Percentiles rank a stretch among this genome's conserved stretches.
Evolutionary conservation across 2,888 invertebrate genomes (phyloP).

Genomic region (Panopea generosa): DNA sequence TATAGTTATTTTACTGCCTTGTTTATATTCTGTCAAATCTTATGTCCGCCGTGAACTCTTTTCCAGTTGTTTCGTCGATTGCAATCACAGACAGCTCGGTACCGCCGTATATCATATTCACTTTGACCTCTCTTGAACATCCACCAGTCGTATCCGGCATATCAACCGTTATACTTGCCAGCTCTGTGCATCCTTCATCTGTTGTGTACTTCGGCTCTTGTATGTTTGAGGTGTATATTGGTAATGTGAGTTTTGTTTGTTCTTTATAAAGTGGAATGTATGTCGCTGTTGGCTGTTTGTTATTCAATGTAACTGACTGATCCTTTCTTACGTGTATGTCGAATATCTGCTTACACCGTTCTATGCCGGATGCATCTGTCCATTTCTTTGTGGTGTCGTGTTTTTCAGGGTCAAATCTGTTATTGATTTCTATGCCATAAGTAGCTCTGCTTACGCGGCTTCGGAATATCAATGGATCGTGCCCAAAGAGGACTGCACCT

Average conservation of each 20-base stretch:
- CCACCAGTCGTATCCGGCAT: conserved; percentile 44
- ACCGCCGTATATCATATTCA: conserved; percentile 53
- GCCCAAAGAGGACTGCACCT: conserved; percentile 19
- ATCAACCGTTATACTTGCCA: conserved; percentile 42
- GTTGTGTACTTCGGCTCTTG: conserved; percentile 19
- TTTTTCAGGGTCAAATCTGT: conserved; percentile 7
- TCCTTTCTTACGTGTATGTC: conserved; percentile 27
- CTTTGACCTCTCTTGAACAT: conserved; percentile 21
- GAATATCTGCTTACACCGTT: conserved; percentile 16
- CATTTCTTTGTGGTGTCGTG: not conserved
- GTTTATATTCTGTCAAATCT: conserved; percentile 3
- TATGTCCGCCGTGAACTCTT: not conserved
- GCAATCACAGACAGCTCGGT: conserved; percentile 54
- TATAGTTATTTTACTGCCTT: too few species aligned
- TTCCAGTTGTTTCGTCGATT: conserved; percentile 2
- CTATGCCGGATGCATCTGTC: not conserved
- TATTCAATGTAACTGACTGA: conserved; percentile 3
- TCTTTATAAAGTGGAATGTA: conserved; percentile 19
- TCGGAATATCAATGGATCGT: conserved; percentile 36
- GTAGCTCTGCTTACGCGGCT: conserved; percentile 37
- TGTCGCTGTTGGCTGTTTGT: not conserved
- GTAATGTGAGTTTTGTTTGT: conserved; percentile 16
- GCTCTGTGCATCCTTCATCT: conserved; percentile 26
- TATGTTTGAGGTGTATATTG: conserved; percentile 23
- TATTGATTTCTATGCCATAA: conserved; percentile 10